Conservation (phyloP, 2,888 invertebrate genomes). For the Rhorus exstirpatorius region DNA sequence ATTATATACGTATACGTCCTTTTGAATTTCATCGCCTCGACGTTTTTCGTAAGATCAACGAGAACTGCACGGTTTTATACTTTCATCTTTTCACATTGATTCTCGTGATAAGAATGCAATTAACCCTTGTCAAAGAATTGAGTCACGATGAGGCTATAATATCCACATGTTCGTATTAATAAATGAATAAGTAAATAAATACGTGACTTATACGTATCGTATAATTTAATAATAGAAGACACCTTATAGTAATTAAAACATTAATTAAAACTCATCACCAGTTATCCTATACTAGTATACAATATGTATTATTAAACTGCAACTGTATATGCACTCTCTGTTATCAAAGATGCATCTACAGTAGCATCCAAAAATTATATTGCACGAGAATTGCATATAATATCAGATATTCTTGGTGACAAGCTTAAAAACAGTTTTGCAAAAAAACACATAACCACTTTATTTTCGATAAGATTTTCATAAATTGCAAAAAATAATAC, state of each 20-base stretch:
- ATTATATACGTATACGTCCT: not conserved
- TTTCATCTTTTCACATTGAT: not conserved
- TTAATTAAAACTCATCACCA: constrained; percentile 31
- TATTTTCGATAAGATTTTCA: no score
- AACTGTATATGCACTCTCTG: no score
- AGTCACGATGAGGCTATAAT: not conserved
- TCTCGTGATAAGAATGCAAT: constrained; percentile 25
- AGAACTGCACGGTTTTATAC: not conserved
- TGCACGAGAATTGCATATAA: no score
- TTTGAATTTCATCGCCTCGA: not conserved
- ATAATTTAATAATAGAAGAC: constrained; percentile 3
- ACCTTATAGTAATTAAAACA: constrained; percentile 16
- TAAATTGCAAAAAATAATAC: no score
- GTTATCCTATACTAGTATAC: no score
- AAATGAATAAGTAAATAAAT: not conserved
- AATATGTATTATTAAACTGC: no score
- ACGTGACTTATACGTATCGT: not conserved
- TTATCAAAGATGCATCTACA: no score
- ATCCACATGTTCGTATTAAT: not conserved
- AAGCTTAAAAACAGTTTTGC: no score
- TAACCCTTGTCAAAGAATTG: not conserved
- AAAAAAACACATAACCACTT: no score
- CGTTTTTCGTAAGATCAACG: not conserved
- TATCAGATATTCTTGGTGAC: no score
- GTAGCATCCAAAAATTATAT: no score